phyloP scores from a whole-genome alignment of 1,140 invertebrate species.

The Frieseomelitta varia region DNA sequence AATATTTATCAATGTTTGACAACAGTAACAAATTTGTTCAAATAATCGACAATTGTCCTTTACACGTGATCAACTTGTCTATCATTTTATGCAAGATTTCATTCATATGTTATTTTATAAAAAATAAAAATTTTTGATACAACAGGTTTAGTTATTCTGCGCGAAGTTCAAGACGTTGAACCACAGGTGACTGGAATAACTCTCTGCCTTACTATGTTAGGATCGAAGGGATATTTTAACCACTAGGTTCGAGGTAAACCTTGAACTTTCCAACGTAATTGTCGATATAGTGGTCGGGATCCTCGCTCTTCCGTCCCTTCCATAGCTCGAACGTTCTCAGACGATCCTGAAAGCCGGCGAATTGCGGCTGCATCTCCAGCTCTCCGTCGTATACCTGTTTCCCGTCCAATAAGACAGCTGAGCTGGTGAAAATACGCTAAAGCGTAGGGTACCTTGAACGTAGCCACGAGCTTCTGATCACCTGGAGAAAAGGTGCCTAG shows the following conservation, averaged over 20 bases:
- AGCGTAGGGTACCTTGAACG: conserved; percentile 73
- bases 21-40: neutral
- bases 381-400: conserved; percentile 88
- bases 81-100: no score
- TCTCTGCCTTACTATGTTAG: neutral
- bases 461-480: conserved; percentile 64
- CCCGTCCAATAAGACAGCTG: conserved; percentile 53
- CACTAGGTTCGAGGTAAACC: conserved; percentile 73
- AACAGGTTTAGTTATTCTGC: neutral
- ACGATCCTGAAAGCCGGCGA: conserved; percentile 89
- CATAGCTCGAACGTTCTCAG: conserved; percentile 89
- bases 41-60: neutral
- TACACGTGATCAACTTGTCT: neutral
- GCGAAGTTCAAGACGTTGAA: neutral
- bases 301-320: conserved; percentile 87
- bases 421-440: conserved; percentile 51
- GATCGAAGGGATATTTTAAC: neutral
- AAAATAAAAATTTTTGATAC: neutral
- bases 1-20: neutral
- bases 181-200: neutral
- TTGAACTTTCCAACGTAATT: conserved; percentile 87
- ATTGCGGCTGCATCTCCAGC: conserved; percentile 89
- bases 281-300: conserved; percentile 85
- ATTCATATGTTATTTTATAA: neutral
- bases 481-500: conserved; percentile 37